Percentiles rank a stretch among this genome's conserved stretches.
These are phyloP conservation scores for Campoletis sonorensis DNA, from an alignment of 1,140 invertebrate genomes.

Conservation along the genomic window DNA sequence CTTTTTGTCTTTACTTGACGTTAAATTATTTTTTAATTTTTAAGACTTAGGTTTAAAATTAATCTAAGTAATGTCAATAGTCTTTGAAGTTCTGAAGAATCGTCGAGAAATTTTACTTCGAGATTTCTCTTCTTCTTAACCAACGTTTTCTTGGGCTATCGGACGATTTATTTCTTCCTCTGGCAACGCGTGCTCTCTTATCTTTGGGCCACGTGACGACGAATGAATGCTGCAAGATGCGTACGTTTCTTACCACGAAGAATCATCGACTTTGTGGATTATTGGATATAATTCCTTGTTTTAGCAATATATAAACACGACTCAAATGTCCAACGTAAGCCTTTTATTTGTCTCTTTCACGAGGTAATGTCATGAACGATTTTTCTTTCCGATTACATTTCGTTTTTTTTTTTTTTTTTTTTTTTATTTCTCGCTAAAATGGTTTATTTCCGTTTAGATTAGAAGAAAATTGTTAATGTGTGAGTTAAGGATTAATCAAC, in stretches of 20 bases:
- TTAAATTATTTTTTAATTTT: background rate
- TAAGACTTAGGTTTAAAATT: no score
- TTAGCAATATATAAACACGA: background rate
- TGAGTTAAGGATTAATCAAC: background rate
- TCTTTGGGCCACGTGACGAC: conserved; percentile 7
- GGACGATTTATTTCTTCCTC: conserved; percentile 22
- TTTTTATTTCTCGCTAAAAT: no score
- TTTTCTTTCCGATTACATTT: background rate
- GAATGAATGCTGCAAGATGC: background rate
- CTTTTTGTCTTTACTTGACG: background rate
- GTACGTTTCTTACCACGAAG: background rate
- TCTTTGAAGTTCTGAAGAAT: background rate
- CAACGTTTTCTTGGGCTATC: background rate
- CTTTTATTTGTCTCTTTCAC: conserved; percentile 10
- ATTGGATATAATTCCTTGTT: background rate
- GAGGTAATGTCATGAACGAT: background rate
- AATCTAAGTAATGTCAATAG: no score
- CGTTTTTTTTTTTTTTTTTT: background rate
- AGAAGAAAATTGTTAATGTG: background rate
- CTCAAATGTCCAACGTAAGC: conserved; percentile 5
- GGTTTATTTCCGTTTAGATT: background rate
- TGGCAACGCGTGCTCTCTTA: conserved; percentile 10
- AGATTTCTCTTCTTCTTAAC: background rate
- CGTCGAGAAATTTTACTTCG: conserved; percentile 1
- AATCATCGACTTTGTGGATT: conserved; percentile 17